Conservation (phyloP, 2,113 vertebrate species). For the Pachycephala philippinensis region DNA sequence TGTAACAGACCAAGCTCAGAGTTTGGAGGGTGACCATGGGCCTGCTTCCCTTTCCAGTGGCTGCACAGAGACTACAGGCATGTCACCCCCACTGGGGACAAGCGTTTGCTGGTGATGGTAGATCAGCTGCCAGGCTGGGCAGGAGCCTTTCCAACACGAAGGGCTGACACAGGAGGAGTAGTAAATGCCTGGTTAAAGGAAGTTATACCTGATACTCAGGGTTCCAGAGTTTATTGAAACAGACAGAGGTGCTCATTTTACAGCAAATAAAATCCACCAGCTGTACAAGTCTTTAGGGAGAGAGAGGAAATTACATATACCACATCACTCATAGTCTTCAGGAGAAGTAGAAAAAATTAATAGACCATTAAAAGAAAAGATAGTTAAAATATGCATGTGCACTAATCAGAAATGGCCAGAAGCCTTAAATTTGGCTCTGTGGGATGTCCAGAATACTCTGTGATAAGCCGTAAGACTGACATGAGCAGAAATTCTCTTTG, state of each 20-base stretch:
- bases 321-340: background rate
- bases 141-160: background rate
- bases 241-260: background rate
- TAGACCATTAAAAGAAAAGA: background rate
- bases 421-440: background rate
- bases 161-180: background rate
- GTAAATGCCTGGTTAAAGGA: background rate
- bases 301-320: background rate
- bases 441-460: background rate
- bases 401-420: background rate
- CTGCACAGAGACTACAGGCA: background rate
- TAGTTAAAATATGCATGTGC: background rate
- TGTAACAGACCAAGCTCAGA: background rate
- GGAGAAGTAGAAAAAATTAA: background rate
- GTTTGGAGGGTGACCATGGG: background rate
- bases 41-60: background rate
- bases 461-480: background rate
- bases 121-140: background rate
- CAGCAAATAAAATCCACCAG: background rate
- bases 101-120: background rate
- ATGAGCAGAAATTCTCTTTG: background rate
- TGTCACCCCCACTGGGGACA: background rate
- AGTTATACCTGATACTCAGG: background rate
- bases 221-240: background rate
- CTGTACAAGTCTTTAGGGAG: background rate